Percentiles rank a stretch among this genome's conserved stretches.
These are phyloP conservation scores for Euphonia xanthogaster DNA, from an alignment of 2,797 vertebrate genomes.

Conservation along the genomic window DNA sequence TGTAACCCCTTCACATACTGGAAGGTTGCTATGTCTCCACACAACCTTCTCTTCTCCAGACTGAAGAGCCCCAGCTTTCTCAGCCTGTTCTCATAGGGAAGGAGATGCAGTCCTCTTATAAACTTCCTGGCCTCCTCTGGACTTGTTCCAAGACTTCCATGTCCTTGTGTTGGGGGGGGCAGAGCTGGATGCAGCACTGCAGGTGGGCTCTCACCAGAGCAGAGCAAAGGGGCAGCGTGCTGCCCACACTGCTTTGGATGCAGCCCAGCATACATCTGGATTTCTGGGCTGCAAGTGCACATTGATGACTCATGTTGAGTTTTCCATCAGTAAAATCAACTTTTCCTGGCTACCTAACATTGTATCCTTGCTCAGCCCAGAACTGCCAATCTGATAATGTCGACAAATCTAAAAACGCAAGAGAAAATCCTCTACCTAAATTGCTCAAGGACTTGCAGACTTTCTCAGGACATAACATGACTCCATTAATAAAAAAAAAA, in stretches of 20 bases:
- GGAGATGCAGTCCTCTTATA: too few species aligned
- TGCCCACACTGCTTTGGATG: rapidly evolving
- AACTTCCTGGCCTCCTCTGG: background rate
- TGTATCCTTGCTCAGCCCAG: background rate
- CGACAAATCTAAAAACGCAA: background rate
- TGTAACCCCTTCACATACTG: background rate
- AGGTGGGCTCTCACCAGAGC: background rate
- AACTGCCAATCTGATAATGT: background rate
- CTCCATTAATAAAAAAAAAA: background rate
- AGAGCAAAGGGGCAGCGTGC: background rate
- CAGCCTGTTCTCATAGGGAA: background rate
- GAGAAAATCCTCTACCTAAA: background rate
- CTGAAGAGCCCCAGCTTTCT: background rate
- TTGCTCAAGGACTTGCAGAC: background rate
- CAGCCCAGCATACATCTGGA: background rate
- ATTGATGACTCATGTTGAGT: background rate
- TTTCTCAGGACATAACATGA: background rate
- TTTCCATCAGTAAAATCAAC: background rate
- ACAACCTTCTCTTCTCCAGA: background rate
- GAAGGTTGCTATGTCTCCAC: background rate
- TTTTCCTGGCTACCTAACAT: background rate
- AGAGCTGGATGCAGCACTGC: background rate
- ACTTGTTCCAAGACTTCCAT: background rate
- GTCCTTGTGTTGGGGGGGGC: background rate
- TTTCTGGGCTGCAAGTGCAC: background rate